Base-by-base conservation (phyloP, 2,888 invertebrate genomes). In the Bibio marci region DNA sequence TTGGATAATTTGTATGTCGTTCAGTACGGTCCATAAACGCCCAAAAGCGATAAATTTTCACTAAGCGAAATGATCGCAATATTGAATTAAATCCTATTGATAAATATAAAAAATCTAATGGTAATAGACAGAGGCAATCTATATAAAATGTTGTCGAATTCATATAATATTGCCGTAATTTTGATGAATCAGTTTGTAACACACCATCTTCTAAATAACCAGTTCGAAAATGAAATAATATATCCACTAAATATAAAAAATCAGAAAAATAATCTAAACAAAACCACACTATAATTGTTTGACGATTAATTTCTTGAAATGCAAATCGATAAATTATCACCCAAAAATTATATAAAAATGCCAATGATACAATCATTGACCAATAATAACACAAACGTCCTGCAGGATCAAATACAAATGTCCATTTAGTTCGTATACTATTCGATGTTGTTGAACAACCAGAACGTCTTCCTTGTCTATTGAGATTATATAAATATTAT, bases 281-380 rank as follows among this genome's bases (percentile, higher is more conserved):
- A 66, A 97, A 94, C 95, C 95, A 97, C 54, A 91, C 77, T 55
- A 85, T 74, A 48, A 90, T 70, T 52, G 87, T 91, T 57, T 87
- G 80, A 75, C 83, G 77, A 63, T 85, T 87, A 55, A 94, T 92
- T 69, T 95, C 95, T 66, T 92, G 86, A 66, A 97, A 97, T 66
- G 95, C 91, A 73, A 92, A 95, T 66, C 95, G 80, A 71, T 94
- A 95, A 62, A 94, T 91, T 68, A 95, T 90, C 64, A 90, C 90
- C 92, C 91, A 92, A 58, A 92, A 86, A 66, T 92, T 92, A 70
- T 92, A 92, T 55, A 92, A 79, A 67, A 91, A 92, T 57, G 91
- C 91, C 57, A 91, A 75, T 49, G 90, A 90, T 50, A 92, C 91
- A 51, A 91, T 86, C 83, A 91, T 86, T 52, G 90, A 38, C 92